Evolutionary conservation across 1,140 invertebrate genomes (phyloP), one percentile per base, ranked within the genome.

Genomic region (silkworm (Bombyx mori)): DNA sequence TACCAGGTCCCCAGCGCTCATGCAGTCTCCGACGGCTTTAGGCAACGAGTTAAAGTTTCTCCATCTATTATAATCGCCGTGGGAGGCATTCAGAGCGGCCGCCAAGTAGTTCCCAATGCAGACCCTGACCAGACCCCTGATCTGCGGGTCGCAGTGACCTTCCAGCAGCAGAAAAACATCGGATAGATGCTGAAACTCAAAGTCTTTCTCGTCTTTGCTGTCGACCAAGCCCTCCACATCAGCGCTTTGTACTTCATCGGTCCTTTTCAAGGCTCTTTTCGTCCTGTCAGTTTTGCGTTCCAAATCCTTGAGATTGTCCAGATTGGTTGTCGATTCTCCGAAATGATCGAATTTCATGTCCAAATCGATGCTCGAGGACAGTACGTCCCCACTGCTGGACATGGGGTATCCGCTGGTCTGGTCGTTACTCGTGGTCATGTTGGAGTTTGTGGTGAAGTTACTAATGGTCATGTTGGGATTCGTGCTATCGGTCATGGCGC

Each of bases 81-180:
- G 88, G 6, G 91, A 89, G 56, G 91, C 82, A 45, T 89, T 83
- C 35, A 94, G 88, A 1, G 91, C 89, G 1, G 92, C 81, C 49
- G 90, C 88, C 42, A 97, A 78, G 69, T 94, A 92, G 65, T 89
- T 90, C 3, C 92, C 93, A 56, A 94, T 86, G 54, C 94, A 77
- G 12, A 92, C 82, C 50, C 93, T 90, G 6, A 92, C 88, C 59
- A 93, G 89, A 7, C 95, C 95, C 66, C 95, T 89, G 22, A 97
- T 89, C 73, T 97, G 94, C 0, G 95, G 96, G 87, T 97, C 96
- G 46, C 89, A 79, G 79, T 97, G 95, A 69, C 89, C 78, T 44
- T 91, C 89, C 75, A 93, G 94, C 12, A 94, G 79, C 42, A 93
- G 54, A 62, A 88, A 82, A 43, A 96, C 76, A 77, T 96, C 94